phyloP scores from a whole-genome alignment of 2,113 vertebrate species.

The Mobula hypostoma region DNA sequence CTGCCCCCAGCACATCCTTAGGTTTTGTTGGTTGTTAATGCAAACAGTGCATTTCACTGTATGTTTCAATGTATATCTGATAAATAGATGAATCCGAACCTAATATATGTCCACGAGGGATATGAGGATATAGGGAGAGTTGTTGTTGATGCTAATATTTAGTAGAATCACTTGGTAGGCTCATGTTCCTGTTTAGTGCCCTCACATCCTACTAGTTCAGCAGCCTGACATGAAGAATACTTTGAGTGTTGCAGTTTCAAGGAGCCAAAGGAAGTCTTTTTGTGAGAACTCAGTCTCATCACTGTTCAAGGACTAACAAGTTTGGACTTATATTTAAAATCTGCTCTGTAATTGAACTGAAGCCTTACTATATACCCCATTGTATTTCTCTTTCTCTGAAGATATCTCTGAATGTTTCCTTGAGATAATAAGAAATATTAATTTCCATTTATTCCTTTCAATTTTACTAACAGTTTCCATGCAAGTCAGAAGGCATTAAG shows the following conservation, averaged over 20 bases:
- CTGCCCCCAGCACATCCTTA: too few species aligned
- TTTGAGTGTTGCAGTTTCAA: background rate
- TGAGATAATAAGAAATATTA: background rate
- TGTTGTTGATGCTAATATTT: too few species aligned
- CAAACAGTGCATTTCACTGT: too few species aligned
- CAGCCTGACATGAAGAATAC: background rate
- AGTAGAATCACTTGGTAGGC: too few species aligned
- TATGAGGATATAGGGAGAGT: too few species aligned
- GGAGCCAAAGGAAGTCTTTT: background rate
- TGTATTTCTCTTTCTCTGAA: background rate
- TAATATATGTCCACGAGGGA: too few species aligned
- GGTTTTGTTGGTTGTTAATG: too few species aligned
- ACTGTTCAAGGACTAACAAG: background rate
- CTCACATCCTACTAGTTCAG: background rate
- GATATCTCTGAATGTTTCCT: background rate
- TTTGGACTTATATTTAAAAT: background rate
- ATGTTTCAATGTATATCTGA: too few species aligned
- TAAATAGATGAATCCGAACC: too few species aligned
- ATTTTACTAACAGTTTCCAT: background rate
- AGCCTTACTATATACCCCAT: background rate
- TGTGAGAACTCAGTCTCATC: background rate
- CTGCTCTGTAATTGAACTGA: background rate
- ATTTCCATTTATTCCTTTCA: background rate
- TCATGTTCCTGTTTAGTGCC: too few species aligned
- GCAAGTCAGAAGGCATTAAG: background rate